These are phyloP conservation scores for Euthynnus affinis DNA, from an alignment of 2,797 vertebrate genomes.

Conservation along the genomic window DNA sequence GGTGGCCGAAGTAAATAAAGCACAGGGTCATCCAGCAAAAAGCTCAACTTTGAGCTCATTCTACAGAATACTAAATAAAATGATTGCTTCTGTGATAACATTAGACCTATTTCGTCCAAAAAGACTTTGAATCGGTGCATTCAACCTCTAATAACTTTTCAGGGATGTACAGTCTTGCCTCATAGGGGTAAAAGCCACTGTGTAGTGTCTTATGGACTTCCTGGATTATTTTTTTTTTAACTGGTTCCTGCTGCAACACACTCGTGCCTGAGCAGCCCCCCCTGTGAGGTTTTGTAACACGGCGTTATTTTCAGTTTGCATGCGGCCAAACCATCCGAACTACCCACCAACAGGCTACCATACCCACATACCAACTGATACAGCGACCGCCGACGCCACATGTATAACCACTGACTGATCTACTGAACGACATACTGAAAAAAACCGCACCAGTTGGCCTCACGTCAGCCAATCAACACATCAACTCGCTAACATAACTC, in stretches of 20 bases:
- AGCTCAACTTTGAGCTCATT: too few relatives aligned
- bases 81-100: neutral
- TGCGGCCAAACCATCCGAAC: constrained; percentile 9
- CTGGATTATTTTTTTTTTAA: neutral
- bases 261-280: too few relatives aligned
- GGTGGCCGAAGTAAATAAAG: too few relatives aligned
- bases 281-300: neutral
- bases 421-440: constrained; percentile 23
- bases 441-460: constrained; percentile 2
- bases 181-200: neutral
- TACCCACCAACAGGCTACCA: neutral
- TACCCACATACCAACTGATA: neutral
- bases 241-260: neutral
- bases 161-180: neutral
- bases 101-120: neutral
- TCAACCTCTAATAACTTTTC: neutral
- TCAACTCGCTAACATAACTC: neutral
- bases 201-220: neutral
- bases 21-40: too few relatives aligned
- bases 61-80: neutral
- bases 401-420: constrained; percentile 1
- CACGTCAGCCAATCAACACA: neutral
- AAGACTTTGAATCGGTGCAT: too few relatives aligned
- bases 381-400: neutral
- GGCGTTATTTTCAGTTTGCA: neutral